Evolutionary conservation across 2,113 vertebrate genomes (phyloP).

Genomic region (Corythornis madagascariensis): DNA sequence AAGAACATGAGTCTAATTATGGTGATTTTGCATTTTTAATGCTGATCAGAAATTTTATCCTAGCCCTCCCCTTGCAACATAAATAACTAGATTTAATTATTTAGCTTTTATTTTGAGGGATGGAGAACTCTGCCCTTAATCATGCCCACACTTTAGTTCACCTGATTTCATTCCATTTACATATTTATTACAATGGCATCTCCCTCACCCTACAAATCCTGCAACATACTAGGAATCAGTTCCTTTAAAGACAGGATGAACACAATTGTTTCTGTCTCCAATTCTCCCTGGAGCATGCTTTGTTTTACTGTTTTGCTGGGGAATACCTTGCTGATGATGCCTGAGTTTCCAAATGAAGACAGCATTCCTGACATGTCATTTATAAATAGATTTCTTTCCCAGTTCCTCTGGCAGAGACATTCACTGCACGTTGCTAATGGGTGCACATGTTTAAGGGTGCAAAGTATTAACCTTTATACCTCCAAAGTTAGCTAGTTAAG

Average conservation of each 20-base stretch:
- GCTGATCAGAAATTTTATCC: not conserved
- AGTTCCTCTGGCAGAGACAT: not conserved
- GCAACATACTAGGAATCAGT: not conserved
- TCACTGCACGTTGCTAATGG: not conserved
- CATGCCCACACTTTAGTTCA: not conserved
- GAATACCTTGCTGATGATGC: not conserved
- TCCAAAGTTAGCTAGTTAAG: not conserved
- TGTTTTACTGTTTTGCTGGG: not conserved
- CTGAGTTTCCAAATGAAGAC: not conserved
- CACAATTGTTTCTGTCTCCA: not conserved
- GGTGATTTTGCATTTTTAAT: conserved; percentile 34
- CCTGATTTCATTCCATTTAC: not conserved
- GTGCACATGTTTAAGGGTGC: not conserved
- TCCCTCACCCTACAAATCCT: not conserved
- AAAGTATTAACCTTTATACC: not conserved
- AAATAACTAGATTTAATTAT: conserved; percentile 1
- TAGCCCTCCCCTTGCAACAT: not conserved
- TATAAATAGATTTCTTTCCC: not conserved
- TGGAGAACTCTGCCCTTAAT: not conserved
- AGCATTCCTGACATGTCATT: not conserved
- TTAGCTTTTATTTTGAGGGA: not conserved
- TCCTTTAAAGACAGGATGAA: not conserved
- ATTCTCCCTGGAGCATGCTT: not conserved
- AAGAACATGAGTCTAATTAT: conserved; percentile 46
- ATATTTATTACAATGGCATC: not conserved